Evolutionary conservation across 2,797 vertebrate species (phyloP).

Genomic region (Pangasius sanitwongsei): DNA sequence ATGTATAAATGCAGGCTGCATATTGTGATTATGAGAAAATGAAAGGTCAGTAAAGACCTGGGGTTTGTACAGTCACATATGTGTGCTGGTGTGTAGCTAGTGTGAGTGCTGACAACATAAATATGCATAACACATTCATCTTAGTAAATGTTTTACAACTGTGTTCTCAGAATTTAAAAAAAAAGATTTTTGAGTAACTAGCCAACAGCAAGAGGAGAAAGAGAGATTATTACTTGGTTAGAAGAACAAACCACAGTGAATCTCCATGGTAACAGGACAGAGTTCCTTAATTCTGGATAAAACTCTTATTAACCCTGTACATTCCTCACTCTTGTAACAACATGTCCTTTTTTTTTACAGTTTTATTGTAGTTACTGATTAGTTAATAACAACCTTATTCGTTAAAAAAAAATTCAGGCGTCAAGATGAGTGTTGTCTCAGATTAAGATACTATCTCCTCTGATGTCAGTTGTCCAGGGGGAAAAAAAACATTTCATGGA

Average conservation of each 20-base stretch:
- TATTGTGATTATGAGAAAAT: not conserved
- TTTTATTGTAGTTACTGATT: not conserved
- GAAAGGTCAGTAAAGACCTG: not conserved
- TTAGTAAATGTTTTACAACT: not conserved
- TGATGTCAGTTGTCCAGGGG: not conserved
- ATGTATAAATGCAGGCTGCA: not conserved
- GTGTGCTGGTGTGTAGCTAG: not conserved
- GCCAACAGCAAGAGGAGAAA: not conserved
- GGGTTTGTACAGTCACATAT: not conserved
- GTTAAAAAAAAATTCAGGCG: not conserved
- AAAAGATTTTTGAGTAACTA: not conserved
- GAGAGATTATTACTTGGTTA: constrained; percentile 33
- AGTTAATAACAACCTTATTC: not conserved
- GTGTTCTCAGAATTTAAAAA: not conserved
- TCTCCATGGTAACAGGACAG: constrained; percentile 46
- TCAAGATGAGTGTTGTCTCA: not conserved
- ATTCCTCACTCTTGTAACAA: not conserved
- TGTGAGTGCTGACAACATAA: not conserved
- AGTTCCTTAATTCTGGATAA: constrained; percentile 39
- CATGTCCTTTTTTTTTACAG: not conserved
- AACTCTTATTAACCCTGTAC: constrained; percentile 22
- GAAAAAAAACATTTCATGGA: not conserved
- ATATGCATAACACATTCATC: not conserved
- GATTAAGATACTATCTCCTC: not conserved
- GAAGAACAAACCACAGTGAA: constrained; percentile 36